phyloP scores from a whole-genome alignment of 2,888 invertebrate species.

The Eupithecia centaureata region DNA sequence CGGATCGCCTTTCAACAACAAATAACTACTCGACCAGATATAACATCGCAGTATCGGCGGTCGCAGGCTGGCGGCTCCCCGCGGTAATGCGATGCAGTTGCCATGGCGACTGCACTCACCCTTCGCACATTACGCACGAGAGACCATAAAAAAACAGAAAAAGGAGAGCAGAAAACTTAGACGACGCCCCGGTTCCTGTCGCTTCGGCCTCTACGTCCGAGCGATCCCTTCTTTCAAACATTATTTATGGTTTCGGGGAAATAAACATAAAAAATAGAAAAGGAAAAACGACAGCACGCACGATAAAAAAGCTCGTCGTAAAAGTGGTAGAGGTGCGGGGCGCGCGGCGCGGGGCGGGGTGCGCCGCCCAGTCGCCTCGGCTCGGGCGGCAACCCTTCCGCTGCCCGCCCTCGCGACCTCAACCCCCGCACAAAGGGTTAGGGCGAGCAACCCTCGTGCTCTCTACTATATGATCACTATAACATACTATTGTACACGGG shows the following conservation, averaged over 20 bases:
- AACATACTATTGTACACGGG: constrained; percentile 18
- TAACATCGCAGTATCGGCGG: constrained; percentile 30
- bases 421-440: constrained; percentile 78
- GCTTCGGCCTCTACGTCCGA: constrained; percentile 80
- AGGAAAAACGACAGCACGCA: constrained; percentile 84
- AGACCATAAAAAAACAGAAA: constrained; percentile 79
- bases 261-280: constrained; percentile 85
- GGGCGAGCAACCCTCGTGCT: constrained; percentile 66
- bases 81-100: constrained; percentile 77
- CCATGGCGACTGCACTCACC: constrained; percentile 77
- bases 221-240: constrained; percentile 84
- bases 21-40: constrained; percentile 58
- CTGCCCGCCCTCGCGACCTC: constrained; percentile 70
- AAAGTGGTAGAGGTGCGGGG: constrained; percentile 71
- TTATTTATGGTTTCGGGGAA: constrained; percentile 85
- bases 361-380: constrained; percentile 60
- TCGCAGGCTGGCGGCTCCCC: constrained; percentile 45
- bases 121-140: constrained; percentile 66
- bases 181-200: constrained; percentile 80
- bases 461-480: constrained; percentile 48
- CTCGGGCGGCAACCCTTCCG: constrained; percentile 81
- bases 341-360: constrained; percentile 48
- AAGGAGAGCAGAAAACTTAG: constrained; percentile 75
- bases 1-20: constrained; percentile 79
- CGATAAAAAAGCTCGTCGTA: constrained; percentile 84